Evolutionary conservation across 2,888 invertebrate genomes (phyloP).

Genomic region (Cylindroiulus punctatus): DNA sequence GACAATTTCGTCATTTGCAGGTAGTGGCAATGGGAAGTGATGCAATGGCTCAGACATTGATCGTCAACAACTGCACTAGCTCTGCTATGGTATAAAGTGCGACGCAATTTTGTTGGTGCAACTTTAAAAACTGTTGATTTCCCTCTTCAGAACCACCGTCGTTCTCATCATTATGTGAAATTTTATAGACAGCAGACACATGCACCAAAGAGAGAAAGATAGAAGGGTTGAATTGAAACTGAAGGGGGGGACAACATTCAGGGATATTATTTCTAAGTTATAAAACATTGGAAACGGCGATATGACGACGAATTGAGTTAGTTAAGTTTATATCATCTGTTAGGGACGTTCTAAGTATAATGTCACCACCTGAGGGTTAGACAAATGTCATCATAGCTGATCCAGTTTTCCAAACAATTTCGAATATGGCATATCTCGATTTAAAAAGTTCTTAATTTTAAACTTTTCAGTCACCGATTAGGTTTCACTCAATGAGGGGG

Average conservation of each 20-base stretch:
- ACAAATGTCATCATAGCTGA: too few relatives aligned
- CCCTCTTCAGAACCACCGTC: not conserved
- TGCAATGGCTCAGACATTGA: too few relatives aligned
- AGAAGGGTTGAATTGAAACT: not conserved
- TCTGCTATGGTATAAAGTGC: not conserved
- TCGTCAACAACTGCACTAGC: not conserved
- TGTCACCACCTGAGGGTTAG: too few relatives aligned
- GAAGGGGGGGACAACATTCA: not conserved
- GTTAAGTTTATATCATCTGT: too few relatives aligned
- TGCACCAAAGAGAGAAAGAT: not conserved
- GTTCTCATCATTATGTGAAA: constrained; percentile 4
- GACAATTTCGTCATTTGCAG: not conserved
- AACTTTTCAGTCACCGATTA: too few relatives aligned
- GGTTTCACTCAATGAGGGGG: too few relatives aligned
- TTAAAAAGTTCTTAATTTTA: too few relatives aligned
- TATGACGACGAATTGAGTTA: not conserved
- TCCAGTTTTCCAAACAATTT: too few relatives aligned
- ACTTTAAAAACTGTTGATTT: constrained; percentile 17
- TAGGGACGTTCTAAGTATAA: too few relatives aligned
- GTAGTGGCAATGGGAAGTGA: too few relatives aligned
- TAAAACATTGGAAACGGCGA: not conserved
- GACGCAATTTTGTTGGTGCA: not conserved
- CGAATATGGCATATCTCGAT: too few relatives aligned
- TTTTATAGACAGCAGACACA: constrained; percentile 23
- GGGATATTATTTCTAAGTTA: not conserved